These are phyloP conservation scores for Macrobrachium nipponense DNA, from an alignment of 1,140 invertebrate genomes.

Conservation along the genomic window DNA sequence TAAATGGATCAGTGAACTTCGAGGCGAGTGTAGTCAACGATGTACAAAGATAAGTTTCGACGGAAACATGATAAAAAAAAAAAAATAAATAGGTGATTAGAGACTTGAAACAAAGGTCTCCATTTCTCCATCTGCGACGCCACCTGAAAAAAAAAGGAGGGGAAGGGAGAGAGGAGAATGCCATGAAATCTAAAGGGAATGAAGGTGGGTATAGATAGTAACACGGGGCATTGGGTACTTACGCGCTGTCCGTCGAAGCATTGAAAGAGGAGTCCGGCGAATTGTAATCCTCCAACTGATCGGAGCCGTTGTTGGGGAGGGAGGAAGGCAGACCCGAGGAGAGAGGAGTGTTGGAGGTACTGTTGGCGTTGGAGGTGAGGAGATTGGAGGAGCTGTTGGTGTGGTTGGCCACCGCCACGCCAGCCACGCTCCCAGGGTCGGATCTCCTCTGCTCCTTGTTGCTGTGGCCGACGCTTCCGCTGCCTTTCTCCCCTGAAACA, in stretches of 20 bases:
- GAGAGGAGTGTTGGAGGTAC: neutral
- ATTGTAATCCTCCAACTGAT: conserved; percentile 4
- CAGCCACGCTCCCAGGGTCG: conserved; percentile 12
- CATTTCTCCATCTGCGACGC: too few species aligned
- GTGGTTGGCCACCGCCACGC: conserved; percentile 13
- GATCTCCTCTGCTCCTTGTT: conserved; percentile 31
- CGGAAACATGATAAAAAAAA: too few species aligned
- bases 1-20: too few species aligned
- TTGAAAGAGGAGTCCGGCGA: neutral
- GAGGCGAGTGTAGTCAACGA: too few species aligned
- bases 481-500: conserved; percentile 22
- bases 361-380: conserved; percentile 8
- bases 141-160: neutral
- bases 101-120: too few species aligned
- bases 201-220: neutral
- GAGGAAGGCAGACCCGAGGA: neutral
- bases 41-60: too few species aligned
- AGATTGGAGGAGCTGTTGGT: neutral
- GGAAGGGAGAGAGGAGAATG: neutral
- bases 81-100: too few species aligned
- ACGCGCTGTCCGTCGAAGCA: conserved; percentile 25
- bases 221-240: neutral
- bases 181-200: too few species aligned
- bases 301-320: conserved; percentile 23
- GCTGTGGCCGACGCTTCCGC: neutral